A percentile compares a stretch with the other conserved stretches of the same genome.
These are phyloP conservation scores for Erannis defoliaria DNA, from an alignment of 2,888 invertebrate genomes.

Conservation along the genomic window DNA sequence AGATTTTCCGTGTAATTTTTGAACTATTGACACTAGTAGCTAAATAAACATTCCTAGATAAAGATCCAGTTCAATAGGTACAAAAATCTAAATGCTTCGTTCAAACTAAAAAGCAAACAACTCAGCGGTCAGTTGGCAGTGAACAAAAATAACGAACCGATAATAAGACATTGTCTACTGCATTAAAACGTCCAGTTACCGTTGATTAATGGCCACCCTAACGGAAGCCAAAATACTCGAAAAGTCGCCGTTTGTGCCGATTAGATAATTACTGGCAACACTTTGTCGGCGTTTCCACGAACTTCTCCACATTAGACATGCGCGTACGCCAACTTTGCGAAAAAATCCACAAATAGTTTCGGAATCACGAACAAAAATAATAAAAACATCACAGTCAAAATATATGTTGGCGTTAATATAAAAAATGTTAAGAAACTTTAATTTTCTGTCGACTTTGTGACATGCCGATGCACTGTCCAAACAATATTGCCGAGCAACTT, in stretches of 20 bases:
- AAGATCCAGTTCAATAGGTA: neutral
- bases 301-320: slow-evolving; percentile 67
- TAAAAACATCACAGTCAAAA: slow-evolving; percentile 87
- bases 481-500: slow-evolving; percentile 28
- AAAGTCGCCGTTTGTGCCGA: slow-evolving; percentile 73
- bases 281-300: slow-evolving; percentile 80
- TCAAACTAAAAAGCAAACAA: slow-evolving; percentile 11
- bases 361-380: slow-evolving; percentile 84
- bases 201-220: slow-evolving; percentile 75
- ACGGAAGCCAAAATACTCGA: slow-evolving; percentile 83
- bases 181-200: slow-evolving; percentile 55
- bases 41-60: neutral
- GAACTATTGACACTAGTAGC: neutral
- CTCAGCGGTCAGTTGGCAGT: slow-evolving; percentile 24
- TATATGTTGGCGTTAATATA: slow-evolving; percentile 81
- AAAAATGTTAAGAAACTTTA: slow-evolving; percentile 71
- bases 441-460: slow-evolving; percentile 82
- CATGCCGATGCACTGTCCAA: slow-evolving; percentile 67
- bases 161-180: slow-evolving; percentile 45
- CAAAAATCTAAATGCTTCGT: neutral
- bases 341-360: slow-evolving; percentile 69
- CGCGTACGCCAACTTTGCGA: slow-evolving; percentile 69
- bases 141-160: slow-evolving; percentile 39
- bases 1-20: neutral
- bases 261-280: slow-evolving; percentile 76